A percentile compares a stretch with the other conserved stretches of the same genome.
Evolutionary conservation across 2,113 vertebrate genomes (phyloP).

Genomic region (Mesocricetus auratus): DNA sequence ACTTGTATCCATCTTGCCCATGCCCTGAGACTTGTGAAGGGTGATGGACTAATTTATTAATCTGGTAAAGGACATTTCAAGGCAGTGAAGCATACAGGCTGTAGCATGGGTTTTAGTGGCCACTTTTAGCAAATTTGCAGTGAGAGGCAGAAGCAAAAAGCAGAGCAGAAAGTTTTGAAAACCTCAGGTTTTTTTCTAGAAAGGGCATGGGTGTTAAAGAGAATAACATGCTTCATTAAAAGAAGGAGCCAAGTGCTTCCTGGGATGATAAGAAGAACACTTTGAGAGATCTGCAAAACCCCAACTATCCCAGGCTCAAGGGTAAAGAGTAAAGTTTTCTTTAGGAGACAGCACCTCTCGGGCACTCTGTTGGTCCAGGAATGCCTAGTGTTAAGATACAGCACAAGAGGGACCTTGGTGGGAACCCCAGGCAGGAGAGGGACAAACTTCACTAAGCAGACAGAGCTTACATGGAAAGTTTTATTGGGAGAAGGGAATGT

Average conservation of each 20-base stretch:
- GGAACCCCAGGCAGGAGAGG: too few species aligned
- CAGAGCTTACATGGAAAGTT: too few species aligned
- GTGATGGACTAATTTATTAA: background rate
- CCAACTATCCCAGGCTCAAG: background rate
- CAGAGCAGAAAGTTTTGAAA: background rate
- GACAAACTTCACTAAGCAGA: too few species aligned
- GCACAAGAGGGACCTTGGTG: too few species aligned
- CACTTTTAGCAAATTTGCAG: background rate
- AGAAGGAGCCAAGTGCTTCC: background rate
- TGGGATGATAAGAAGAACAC: background rate
- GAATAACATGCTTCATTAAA: background rate
- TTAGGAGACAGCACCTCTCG: too few species aligned
- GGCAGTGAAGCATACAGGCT: background rate
- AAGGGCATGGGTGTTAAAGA: background rate
- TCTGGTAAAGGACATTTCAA: background rate
- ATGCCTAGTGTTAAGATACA: background rate
- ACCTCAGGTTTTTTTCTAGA: background rate
- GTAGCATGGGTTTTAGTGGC: background rate
- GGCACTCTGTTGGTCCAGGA: background rate
- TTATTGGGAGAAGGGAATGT: too few species aligned
- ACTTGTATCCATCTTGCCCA: background rate
- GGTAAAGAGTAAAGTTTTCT: background rate
- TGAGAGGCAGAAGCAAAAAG: background rate
- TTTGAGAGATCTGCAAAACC: background rate
- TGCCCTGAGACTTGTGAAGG: background rate